Base-by-base conservation (phyloP, 2,888 invertebrate species). In the Actias luna region DNA sequence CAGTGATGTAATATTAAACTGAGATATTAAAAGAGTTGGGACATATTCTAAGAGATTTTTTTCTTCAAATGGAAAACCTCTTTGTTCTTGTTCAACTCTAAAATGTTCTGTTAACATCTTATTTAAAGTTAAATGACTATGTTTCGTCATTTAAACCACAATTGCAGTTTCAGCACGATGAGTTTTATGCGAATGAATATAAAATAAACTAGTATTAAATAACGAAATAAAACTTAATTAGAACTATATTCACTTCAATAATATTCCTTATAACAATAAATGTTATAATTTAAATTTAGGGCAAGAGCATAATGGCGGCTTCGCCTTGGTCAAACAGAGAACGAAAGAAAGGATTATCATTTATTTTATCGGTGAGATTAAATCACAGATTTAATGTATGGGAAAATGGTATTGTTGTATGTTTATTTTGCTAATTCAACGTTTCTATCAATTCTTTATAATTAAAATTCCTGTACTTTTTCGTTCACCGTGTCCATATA, bases 291-390 rank as follows among this genome's bases (percentile, higher is more conserved):
- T 59, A 63, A 31, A 65, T 71, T 63, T 74, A 79, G 79, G 79
- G 79, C 61, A 74, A 73, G 65, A 67, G 76, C 70, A 64, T 71
- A 68, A 72, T 78, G 71, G 69, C 69, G 62, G 67, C 67, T 52
- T 64, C 74, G 31, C 65, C 68, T 60, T 67, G 64, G 42, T 62
- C 65, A 5, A 67, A 65, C 16, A 57, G 68, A 29, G 69, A 68
- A 55, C 67, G 68, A 67, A 77, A 73, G 16, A 76, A 75, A 60
- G 78, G 75, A 67, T 66, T 76, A 52, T 64, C 70, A 42, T 79
- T 79, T 73, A 72, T 79, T 5, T 27, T 79, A 69, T 76, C 79
- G 79, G 79, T 79, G 79, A 79, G 79, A 55, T 61, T 50, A 12
- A 25, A 50, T 50, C 12, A 50, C 25, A 25, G 12, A 25, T 50